phyloP scores from a whole-genome alignment of 2,797 vertebrate genomes.

The Carduelis carduelis region DNA sequence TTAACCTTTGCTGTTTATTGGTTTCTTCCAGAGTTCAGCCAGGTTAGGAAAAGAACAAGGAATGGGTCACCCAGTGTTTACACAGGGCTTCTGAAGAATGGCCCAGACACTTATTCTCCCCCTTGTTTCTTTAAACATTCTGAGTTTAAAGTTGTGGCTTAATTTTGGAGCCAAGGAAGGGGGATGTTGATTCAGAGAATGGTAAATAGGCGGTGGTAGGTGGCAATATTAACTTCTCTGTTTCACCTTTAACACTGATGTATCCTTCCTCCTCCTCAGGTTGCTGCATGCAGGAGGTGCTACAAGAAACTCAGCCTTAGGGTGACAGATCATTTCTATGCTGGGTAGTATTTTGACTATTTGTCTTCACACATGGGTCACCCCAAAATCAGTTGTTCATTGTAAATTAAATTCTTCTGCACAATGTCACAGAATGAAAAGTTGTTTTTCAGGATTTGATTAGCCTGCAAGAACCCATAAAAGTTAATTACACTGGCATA shows the following conservation, averaged over 20 bases:
- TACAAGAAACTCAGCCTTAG: background rate
- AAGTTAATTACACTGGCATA: background rate
- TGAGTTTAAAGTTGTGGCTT: constrained; percentile 36
- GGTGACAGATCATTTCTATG: background rate
- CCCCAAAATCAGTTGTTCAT: background rate
- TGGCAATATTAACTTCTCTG: constrained; percentile 3
- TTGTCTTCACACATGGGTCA: background rate
- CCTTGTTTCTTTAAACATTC: constrained; percentile 46
- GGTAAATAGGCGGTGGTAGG: constrained; percentile 32
- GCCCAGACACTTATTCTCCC: constrained; percentile 11
- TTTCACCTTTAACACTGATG: background rate
- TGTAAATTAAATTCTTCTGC: background rate
- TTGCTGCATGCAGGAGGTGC: background rate
- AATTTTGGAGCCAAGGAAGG: constrained; percentile 45
- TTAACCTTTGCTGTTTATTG: constrained; percentile 69
- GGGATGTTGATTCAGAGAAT: constrained; percentile 49
- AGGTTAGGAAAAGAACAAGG: constrained; percentile 66
- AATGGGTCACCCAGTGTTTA: constrained; percentile 64
- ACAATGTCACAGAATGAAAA: background rate
- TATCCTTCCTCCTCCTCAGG: constrained; percentile 12
- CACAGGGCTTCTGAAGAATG: constrained; percentile 37
- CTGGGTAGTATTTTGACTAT: background rate
- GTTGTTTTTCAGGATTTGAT: background rate
- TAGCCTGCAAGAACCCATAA: background rate
- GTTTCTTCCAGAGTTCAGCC: constrained; percentile 60